Base-by-base conservation (phyloP, 2,888 invertebrate genomes). In the Drosophila picticornis region DNA sequence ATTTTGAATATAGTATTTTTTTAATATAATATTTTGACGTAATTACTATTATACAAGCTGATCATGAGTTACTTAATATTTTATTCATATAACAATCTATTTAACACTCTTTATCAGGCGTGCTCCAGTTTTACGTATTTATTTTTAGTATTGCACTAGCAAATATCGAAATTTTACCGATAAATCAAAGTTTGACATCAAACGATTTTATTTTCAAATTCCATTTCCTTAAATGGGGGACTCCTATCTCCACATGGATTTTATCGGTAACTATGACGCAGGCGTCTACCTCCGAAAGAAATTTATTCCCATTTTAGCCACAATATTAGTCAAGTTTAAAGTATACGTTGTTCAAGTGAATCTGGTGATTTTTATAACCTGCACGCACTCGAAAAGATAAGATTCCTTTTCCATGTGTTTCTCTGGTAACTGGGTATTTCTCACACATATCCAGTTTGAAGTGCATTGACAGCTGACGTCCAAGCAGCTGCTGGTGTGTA, bases 291-390 rank as follows among this genome's bases (percentile, higher is more conserved):
- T 62, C 62, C 10, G 70, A 59, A 19, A 19, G 10, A 2, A n/a
- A 34, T 27, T 19, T 13, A n/a, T 62, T 27, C 55, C 34, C 58
- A 61, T 40, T 55, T 34, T 67, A 43, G 57, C 6, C 29, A 38
- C 27, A 27, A 25, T 5, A 36, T 51, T 31, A 36, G 70, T 56
- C 73, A 75, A 86, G 87, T 76, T 81, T 69, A 75, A 75, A 56
- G 70, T 50, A 11, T 61, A 64, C 13, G 36, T 29, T 10, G 40
- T 38, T 52, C 29, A 57, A 50, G 27, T 55, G 64, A 4, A 43
- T 43, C 69, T 70, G 75, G 77, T 83, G 72, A 80, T 76, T 80
- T 63, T 69, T 53, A 70, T 38, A 62, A 48, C 32, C 25, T n/a
- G 10, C 4, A 22, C 40, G n/a, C 48, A 46, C 34, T 34, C 22